A percentile compares a stretch with the other conserved stretches of the same genome.
Conservation (phyloP, 2,113 vertebrate species). For the Prunella fulvescens region DNA sequence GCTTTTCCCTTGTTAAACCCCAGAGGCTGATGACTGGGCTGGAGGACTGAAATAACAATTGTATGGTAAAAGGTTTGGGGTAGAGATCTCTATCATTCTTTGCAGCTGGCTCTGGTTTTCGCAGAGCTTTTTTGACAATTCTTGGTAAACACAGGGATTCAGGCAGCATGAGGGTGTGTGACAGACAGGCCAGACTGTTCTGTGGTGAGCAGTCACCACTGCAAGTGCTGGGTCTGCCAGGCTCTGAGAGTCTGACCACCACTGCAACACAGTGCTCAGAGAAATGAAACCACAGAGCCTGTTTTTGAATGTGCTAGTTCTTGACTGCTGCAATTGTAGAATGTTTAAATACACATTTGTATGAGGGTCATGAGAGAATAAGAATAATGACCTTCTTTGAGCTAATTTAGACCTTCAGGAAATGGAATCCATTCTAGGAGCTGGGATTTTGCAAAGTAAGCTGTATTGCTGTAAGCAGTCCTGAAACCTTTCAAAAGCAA, state of each 20-base stretch:
- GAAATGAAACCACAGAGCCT: background rate
- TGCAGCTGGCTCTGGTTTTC: background rate
- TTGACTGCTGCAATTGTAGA: background rate
- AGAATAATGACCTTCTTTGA: background rate
- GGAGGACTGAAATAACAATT: background rate
- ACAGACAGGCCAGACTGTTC: background rate
- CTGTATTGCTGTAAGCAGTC: background rate
- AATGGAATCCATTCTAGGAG: background rate
- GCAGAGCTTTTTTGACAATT: background rate
- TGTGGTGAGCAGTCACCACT: accelerated
- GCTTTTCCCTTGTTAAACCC: background rate
- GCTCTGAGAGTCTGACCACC: background rate
- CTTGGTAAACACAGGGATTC: background rate
- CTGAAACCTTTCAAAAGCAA: background rate
- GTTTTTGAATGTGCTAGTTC: background rate
- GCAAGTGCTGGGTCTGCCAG: background rate
- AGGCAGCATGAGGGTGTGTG: background rate
- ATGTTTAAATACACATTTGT: background rate
- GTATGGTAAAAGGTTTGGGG: background rate
- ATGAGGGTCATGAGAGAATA: background rate
- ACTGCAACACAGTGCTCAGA: background rate
- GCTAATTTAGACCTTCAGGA: background rate
- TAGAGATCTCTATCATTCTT: background rate
- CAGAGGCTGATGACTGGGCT: background rate
- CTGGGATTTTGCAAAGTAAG: background rate